Base-by-base conservation (phyloP, 2,888 invertebrate species). In the Sisyra terminalis region DNA sequence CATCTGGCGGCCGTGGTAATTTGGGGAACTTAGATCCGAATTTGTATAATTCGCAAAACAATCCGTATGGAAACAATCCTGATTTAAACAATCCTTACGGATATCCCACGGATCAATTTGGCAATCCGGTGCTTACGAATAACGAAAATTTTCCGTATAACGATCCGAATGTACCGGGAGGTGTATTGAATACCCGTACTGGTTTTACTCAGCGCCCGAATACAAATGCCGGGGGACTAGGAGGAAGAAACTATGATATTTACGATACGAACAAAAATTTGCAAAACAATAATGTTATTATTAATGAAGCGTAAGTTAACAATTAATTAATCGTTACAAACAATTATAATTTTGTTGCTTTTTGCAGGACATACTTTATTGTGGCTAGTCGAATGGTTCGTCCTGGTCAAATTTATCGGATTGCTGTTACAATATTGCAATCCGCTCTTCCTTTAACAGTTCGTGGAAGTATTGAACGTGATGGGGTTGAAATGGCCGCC, bases 371-470 rank as follows among this genome's bases (percentile, higher is more conserved):
- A 7, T 94, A 93, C 60, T 89, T 96, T 56, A 77, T 96, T 48
- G 83, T 94, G 18, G 88, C 93, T 1, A 90, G 93, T 3, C 76
- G 77, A 50, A 82, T 87, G 73, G 84, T 96, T 9, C 73, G 93
- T 3, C 94, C 96, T 0, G 88, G 87, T 0, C 86, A 92, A 54
- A 77, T 93, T 43, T 90, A 90, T 60, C 78, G 87, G 54, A 78
- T 93, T 5, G 81, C 84, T 0, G 90, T 87, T 0, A 84, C 83
- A 43, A 79, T 94, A 29, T 65, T 93, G 24, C 73, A 78, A 55
- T 78, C 85, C 6, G 76, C 78, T 41, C 68, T 81, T 46, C 84
- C 86, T 29, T 76, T 94, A 58, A 83, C 81, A 2, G 80, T 94
- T 2, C 71, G 88, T 46, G 84, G 90, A 0, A 86, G 93, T 40